These are phyloP conservation scores for Caloenas nicobarica DNA, from an alignment of 2,113 vertebrate species.

Conservation along the genomic window DNA sequence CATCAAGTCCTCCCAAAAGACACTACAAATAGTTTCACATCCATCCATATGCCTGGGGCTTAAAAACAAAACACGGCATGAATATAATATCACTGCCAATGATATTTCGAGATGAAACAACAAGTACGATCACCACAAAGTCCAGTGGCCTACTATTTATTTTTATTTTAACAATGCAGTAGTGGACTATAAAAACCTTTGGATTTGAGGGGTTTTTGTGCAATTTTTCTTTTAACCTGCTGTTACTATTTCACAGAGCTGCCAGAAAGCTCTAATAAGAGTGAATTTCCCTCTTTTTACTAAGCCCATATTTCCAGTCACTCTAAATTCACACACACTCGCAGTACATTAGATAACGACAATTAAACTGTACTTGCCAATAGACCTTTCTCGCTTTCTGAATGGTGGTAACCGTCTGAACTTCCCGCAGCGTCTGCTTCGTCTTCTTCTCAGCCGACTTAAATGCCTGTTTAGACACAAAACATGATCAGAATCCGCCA, in stretches of 20 bases:
- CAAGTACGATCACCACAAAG: not conserved
- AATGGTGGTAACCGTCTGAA: slow-evolving; percentile 94
- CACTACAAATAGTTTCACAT: not conserved
- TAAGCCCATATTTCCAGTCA: fast-evolving
- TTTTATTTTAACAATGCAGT: not conserved
- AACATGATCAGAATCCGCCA: fast-evolving
- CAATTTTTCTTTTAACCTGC: not conserved
- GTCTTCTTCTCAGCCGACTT: slow-evolving; percentile 99
- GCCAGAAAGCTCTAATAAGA: not conserved
- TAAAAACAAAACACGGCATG: not conserved
- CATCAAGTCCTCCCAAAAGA: not conserved
- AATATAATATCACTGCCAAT: not conserved
- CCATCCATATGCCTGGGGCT: not conserved
- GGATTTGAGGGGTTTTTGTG: not conserved
- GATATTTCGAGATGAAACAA: not conserved
- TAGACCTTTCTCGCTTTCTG: slow-evolving; percentile 99
- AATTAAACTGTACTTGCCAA: slow-evolving; percentile 80
- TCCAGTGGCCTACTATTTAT: not conserved
- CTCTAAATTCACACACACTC: not conserved
- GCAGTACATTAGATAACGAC: fast-evolving
- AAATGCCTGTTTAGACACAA: slow-evolving; percentile 83
- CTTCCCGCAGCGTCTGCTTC: slow-evolving; percentile 94
- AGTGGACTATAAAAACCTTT: not conserved
- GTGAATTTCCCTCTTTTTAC: not conserved
- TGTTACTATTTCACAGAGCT: not conserved